Percentiles rank a stretch among this genome's conserved stretches.
Evolutionary conservation across 2,113 vertebrate genomes (phyloP).

Genomic region (Chionomys nivalis): DNA sequence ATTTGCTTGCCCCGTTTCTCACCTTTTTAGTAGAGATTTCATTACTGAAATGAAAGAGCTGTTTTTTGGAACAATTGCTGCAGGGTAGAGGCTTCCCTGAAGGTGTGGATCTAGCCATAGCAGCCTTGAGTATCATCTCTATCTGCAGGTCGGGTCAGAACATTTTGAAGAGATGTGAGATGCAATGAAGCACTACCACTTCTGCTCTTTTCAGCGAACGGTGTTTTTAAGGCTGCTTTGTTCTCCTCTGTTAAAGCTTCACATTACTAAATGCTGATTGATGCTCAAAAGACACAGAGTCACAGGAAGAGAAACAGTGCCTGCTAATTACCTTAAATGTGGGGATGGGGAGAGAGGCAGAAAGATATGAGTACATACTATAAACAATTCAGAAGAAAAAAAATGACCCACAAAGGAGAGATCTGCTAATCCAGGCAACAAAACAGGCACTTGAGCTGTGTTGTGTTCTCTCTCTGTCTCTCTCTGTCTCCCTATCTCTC

Average conservation of each 20-base stretch:
- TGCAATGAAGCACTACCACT: background rate
- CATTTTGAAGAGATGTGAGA: background rate
- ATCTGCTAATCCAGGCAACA: background rate
- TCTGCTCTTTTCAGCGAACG: constrained; percentile 54
- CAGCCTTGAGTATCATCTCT: constrained; percentile 39
- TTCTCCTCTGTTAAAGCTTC: constrained; percentile 52
- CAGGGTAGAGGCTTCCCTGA: constrained; percentile 23
- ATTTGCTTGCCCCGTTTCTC: constrained; percentile 36
- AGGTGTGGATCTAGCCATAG: background rate
- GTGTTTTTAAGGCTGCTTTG: constrained; percentile 59
- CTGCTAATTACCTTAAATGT: constrained; percentile 44
- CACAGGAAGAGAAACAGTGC: background rate
- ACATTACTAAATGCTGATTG: constrained; percentile 45
- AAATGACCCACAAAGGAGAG: background rate
- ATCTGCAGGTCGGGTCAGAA: background rate
- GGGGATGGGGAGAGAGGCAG: background rate
- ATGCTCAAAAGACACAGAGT: constrained; percentile 37
- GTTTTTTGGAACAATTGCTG: constrained; percentile 5
- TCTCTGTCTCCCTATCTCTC: rapidly evolving
- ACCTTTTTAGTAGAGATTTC: constrained; percentile 54
- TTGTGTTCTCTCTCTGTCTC: background rate
- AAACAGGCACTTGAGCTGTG: background rate
- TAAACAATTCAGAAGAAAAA: constrained; percentile 25
- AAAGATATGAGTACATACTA: constrained; percentile 51
- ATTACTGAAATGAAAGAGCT: constrained; percentile 46